Evolutionary conservation across 2,113 vertebrate species (phyloP).

Genomic region (Sinocyclocheilus anshuiensis): DNA sequence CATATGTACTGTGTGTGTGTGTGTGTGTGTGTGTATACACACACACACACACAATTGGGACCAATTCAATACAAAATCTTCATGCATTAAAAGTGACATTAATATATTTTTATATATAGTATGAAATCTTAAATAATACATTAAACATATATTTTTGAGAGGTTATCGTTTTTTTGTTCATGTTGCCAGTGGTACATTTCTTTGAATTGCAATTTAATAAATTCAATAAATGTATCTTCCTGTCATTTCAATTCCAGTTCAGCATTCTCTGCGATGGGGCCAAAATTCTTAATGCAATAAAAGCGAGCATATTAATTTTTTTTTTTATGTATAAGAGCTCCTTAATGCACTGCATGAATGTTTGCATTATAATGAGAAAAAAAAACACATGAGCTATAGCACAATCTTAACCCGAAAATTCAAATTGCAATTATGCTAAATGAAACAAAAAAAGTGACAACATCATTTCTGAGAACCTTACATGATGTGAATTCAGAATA

Average conservation of each 20-base stretch:
- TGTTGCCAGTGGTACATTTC: neutral
- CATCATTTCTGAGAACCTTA: neutral
- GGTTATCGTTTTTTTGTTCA: neutral
- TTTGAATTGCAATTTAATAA: neutral
- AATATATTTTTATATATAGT: no score
- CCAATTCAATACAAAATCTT: no score
- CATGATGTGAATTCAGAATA: neutral
- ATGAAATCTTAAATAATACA: no score
- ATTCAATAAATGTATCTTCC: neutral
- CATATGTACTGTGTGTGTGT: no score
- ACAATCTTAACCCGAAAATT: neutral
- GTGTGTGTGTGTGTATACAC: no score
- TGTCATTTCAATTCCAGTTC: neutral
- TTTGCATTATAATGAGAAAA: neutral
- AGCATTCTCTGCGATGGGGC: neutral
- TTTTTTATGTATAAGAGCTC: neutral
- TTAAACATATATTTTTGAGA: no score
- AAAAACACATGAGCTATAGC: neutral
- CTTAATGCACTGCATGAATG: neutral
- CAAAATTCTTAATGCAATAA: neutral
- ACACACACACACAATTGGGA: no score
- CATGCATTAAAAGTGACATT: no score
- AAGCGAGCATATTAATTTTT: neutral
- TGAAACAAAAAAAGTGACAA: neutral
- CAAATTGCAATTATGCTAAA: constrained; percentile 16